phyloP scores from a whole-genome alignment of 2,113 vertebrate species.

The Myiopsitta monachus region DNA sequence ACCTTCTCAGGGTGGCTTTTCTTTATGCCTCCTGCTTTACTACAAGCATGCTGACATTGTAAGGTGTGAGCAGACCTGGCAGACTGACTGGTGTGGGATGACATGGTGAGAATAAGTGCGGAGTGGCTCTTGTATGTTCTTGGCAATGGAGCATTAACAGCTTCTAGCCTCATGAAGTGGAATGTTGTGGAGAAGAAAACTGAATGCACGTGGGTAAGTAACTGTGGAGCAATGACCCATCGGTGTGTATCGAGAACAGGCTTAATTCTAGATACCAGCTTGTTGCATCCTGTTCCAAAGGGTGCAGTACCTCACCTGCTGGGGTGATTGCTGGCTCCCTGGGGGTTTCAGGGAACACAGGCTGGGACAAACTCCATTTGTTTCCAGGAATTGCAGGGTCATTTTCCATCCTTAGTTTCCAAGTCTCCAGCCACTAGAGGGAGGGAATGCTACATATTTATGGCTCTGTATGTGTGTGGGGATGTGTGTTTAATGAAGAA shows the following conservation, averaged over 20 bases:
- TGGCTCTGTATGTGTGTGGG: background rate
- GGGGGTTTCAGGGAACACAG: background rate
- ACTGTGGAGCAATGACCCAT: fast-evolving
- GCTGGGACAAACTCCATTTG: background rate
- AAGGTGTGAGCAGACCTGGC: background rate
- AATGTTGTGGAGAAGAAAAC: background rate
- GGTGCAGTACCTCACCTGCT: background rate
- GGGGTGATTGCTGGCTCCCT: background rate
- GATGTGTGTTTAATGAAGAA: background rate
- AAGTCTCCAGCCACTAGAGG: conserved; percentile 59
- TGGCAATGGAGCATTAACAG: background rate
- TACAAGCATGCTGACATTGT: fast-evolving
- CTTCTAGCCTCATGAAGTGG: fast-evolving
- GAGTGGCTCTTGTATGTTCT: background rate
- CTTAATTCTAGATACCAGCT: background rate
- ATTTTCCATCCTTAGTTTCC: background rate
- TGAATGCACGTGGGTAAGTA: fast-evolving
- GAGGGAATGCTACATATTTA: conserved; percentile 34
- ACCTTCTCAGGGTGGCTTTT: background rate
- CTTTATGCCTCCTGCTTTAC: background rate
- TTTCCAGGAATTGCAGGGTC: background rate
- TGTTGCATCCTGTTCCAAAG: background rate
- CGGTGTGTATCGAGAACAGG: background rate
- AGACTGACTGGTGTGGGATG: background rate
- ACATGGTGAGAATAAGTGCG: fast-evolving